A percentile compares a stretch with the other conserved stretches of the same genome.
These are phyloP conservation scores for Drosophila ambigua DNA, from an alignment of 1,140 invertebrate genomes.

Conservation along the genomic window DNA sequence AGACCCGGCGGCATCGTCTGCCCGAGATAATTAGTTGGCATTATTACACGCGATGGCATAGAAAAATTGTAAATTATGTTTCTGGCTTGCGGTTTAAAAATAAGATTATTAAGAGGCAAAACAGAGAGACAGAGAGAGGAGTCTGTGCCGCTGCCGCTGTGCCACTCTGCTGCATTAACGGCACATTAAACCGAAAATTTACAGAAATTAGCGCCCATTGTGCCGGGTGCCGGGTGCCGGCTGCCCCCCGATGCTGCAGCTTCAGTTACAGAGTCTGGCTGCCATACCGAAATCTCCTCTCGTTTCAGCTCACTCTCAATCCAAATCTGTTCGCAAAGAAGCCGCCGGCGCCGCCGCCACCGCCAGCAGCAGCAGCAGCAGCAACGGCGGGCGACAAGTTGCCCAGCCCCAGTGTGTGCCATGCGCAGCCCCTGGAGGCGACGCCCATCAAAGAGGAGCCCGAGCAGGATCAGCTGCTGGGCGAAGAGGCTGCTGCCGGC, in stretches of 20 bases:
- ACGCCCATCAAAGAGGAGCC: conserved; percentile 64
- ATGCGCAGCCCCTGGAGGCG: conserved; percentile 12
- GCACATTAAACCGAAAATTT: conserved; percentile 74
- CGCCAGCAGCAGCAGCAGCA: neutral
- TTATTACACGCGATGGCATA: conserved; percentile 61
- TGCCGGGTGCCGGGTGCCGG: neutral
- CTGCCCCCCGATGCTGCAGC: conserved; percentile 13
- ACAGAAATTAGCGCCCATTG: conserved; percentile 70
- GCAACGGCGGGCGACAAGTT: conserved; percentile 27
- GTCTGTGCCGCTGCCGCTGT: neutral
- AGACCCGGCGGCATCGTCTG: conserved; percentile 69
- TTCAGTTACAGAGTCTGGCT: conserved; percentile 5
- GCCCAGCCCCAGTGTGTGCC: conserved; percentile 16
- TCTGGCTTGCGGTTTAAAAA: conserved; percentile 34
- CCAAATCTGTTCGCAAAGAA: conserved; percentile 79
- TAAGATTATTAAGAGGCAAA: conserved; percentile 40
- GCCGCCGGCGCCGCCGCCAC: conserved; percentile 23
- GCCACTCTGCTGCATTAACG: conserved; percentile 54
- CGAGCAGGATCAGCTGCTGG: conserved; percentile 43
- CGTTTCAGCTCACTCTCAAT: conserved; percentile 74
- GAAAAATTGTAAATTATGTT: conserved; percentile 66
- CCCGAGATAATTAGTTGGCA: conserved; percentile 77
- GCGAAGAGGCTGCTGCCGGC: conserved; percentile 45
- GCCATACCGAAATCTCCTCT: conserved; percentile 6
- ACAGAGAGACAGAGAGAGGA: neutral